These are phyloP conservation scores for Amyelois transitella DNA, from an alignment of 1,140 invertebrate species.

Conservation along the genomic window DNA sequence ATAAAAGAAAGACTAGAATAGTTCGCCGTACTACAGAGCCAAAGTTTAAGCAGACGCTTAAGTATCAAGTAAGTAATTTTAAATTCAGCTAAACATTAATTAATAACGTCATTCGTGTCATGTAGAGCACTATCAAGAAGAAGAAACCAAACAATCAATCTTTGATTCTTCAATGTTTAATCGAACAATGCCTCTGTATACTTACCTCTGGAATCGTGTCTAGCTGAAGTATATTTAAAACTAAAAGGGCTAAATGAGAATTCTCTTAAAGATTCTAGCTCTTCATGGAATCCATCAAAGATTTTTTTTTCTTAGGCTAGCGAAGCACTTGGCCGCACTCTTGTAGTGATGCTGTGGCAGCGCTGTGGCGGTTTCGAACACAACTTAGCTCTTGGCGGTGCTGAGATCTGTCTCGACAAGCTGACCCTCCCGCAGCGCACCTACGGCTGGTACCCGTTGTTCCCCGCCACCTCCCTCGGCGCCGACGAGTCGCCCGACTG, in stretches of 20 bases:
- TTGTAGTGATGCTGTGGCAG: constrained; percentile 94
- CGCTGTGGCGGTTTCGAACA: constrained; percentile 89
- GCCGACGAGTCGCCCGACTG: constrained; percentile 66
- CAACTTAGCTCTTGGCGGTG: constrained; percentile 90
- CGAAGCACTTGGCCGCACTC: constrained; percentile 87
- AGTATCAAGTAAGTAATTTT: constrained; percentile 78
- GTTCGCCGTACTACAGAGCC: constrained; percentile 86
- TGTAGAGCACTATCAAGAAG: no score
- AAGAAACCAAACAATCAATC: no score
- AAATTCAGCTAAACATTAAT: not conserved
- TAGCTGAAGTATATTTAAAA: no score
- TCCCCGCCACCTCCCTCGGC: constrained; percentile 77
- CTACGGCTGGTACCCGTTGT: constrained; percentile 92
- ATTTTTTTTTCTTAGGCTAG: constrained; percentile 72
- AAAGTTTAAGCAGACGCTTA: constrained; percentile 89
- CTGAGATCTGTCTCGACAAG: constrained; percentile 87
- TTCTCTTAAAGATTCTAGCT: no score
- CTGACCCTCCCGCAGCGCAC: constrained; percentile 85
- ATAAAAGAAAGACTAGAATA: constrained; percentile 92
- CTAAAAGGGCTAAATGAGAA: no score
- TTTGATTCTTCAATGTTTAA: no score
- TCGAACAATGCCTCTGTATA: no score
- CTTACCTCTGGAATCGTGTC: no score
- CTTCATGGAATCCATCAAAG: not conserved
- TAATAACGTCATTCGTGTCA: no score